phyloP scores from a whole-genome alignment of 2,113 vertebrate species.

The Chaenogobius annularis region DNA sequence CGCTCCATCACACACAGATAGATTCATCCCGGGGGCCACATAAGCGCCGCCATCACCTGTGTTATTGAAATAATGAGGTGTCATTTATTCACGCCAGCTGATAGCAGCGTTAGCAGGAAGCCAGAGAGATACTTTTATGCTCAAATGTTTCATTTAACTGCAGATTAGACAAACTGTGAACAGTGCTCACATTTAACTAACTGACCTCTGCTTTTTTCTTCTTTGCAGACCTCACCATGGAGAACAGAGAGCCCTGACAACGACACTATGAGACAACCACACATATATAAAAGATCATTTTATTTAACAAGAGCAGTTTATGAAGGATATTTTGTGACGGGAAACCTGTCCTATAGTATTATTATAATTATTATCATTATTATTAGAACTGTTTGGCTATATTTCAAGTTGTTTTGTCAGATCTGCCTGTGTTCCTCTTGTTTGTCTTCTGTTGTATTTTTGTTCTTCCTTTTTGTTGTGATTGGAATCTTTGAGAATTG shows the following conservation, averaged over 20 bases:
- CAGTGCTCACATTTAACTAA: background rate
- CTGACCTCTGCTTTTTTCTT: slow-evolving; percentile 24
- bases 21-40: slow-evolving; percentile 33
- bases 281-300: slow-evolving; percentile 47
- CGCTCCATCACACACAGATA: slow-evolving; percentile 60
- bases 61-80: slow-evolving; percentile 69
- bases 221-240: slow-evolving; percentile 88
- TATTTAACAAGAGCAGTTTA: slow-evolving; percentile 70
- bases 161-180: background rate
- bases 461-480: slow-evolving; percentile 60
- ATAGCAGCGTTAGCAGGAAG: slow-evolving; percentile 47
- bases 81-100: slow-evolving; percentile 58
- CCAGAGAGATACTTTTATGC: slow-evolving; percentile 29
- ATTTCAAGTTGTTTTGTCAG: slow-evolving; percentile 59
- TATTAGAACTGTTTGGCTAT: slow-evolving; percentile 57
- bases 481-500: slow-evolving; percentile 66
- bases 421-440: slow-evolving; percentile 55
- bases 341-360: slow-evolving; percentile 52
- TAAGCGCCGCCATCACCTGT: slow-evolving; percentile 45
- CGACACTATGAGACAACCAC: slow-evolving; percentile 65
- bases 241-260: slow-evolving; percentile 87
- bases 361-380: slow-evolving; percentile 10
- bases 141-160: background rate
- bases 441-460: slow-evolving; percentile 31
- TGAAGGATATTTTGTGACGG: slow-evolving; percentile 62